Conservation (phyloP, 2,888 invertebrate genomes). For the Drosophila picticornis region DNA sequence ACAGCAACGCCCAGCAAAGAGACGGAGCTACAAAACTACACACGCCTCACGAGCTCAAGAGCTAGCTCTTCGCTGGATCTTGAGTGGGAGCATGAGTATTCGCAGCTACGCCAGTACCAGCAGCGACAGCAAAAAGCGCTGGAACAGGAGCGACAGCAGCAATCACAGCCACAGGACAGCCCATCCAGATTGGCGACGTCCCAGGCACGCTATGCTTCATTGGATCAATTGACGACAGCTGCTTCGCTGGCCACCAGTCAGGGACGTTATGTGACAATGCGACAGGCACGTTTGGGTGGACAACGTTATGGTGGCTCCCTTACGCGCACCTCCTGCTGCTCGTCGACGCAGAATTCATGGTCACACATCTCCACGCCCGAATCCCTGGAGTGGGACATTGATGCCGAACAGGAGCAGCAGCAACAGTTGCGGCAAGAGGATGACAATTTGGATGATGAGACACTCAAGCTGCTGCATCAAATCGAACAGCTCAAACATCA, state of each 20-base stretch:
- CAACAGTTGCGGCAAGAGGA: constrained; percentile 84
- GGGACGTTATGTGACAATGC: constrained; percentile 37
- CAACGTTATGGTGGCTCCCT: constrained; percentile 72
- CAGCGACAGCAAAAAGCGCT: constrained; percentile 58
- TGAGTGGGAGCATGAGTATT: constrained; percentile 90
- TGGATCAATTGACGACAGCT: constrained; percentile 67
- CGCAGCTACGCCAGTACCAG: constrained; percentile 60
- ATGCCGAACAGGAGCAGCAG: constrained; percentile 85
- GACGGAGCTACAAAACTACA: constrained; percentile 71
- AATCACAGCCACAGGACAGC: constrained; percentile 30
- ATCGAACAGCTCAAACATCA: constrained; percentile 89
- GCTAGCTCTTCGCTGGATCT: constrained; percentile 89
- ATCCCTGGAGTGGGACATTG: constrained; percentile 90
- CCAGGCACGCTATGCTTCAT: constrained; percentile 62
- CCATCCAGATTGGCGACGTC: constrained; percentile 25
- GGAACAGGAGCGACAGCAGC: constrained; percentile 35
- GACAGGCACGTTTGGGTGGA: constrained; percentile 48
- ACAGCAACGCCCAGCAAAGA: constrained; percentile 77
- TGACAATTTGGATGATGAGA: constrained; percentile 88
- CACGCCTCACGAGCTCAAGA: constrained; percentile 86
- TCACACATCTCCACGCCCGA: constrained; percentile 88
- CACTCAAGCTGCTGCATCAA: constrained; percentile 88
- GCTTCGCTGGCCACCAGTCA: constrained; percentile 52
- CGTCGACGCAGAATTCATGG: constrained; percentile 86
- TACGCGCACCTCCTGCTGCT: constrained; percentile 85